A percentile compares a stretch with the other conserved stretches of the same genome.
These are phyloP conservation scores for Paramuricea clavata DNA, from an alignment of 92 coral and sea anemone genomes.

Conservation along the genomic window DNA sequence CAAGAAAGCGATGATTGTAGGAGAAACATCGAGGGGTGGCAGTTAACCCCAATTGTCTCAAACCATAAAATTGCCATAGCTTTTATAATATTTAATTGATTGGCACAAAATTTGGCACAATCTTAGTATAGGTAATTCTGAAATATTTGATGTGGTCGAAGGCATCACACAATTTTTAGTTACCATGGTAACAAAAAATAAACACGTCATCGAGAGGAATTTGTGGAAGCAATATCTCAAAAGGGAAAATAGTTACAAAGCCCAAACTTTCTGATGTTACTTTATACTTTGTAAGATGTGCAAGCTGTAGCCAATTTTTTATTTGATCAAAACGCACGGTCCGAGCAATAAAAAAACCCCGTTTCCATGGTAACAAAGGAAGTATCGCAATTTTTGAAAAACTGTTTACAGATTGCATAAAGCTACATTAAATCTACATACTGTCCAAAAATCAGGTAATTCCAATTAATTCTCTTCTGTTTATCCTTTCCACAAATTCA, in stretches of 20 bases:
- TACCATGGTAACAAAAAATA: constrained; percentile 17
- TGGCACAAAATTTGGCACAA: constrained; percentile 9
- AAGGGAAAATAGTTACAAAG: constrained; percentile 2
- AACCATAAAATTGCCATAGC: neutral
- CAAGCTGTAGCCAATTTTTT: constrained; percentile 3
- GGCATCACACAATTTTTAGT: neutral
- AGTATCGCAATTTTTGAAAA: neutral
- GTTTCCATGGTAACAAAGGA: constrained; percentile 12
- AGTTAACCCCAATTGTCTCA: neutral
- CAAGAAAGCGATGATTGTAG: too few species aligned
- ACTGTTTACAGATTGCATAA: constrained; percentile 12
- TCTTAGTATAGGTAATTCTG: constrained; percentile 6
- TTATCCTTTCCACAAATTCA: constrained; percentile 15
- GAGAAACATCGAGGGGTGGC: too few species aligned
- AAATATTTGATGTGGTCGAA: constrained; percentile 9
- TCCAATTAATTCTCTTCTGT: neutral
- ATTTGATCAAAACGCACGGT: neutral
- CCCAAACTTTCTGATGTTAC: neutral
- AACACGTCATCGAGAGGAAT: neutral
- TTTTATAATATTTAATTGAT: neutral
- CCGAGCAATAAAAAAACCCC: neutral
- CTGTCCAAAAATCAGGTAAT: neutral
- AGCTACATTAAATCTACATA: too few species aligned
- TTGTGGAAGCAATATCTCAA: constrained; percentile 2
- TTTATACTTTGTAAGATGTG: neutral